Evolutionary conservation across 2,888 invertebrate species (phyloP), one percentile per base, ranked within the genome.

Genomic region (Vanessa cardui): DNA sequence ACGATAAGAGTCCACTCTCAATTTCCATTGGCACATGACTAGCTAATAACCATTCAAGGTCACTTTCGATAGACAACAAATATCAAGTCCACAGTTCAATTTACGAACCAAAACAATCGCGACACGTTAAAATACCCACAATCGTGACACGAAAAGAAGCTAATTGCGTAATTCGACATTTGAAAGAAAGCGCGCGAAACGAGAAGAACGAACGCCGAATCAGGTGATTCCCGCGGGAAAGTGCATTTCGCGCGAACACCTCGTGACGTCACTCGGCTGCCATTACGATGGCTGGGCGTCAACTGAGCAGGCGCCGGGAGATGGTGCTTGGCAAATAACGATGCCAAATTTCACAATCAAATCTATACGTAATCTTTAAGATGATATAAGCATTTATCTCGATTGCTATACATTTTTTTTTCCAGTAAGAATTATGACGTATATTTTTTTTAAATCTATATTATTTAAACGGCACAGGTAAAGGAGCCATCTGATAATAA

Each of bases 291-390:
- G 76, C 79, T 73, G 74, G 75, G 60, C 68, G 70, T 64, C 72
- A 58, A 86, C 87, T 87, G 82, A 70, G 73, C 74, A 74, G 73
- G 75, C 79, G 79, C 76, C 76, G 74, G 74, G 70, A 66, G 66
- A 68, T 70, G 74, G 71, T 74, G 74, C 70, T 74, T 62, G 72
- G 88, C 90, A 88, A 84, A 80, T 77, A 72, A 66, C 76, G 78
- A 75, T 90, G 90, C 90, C 90, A 90, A 90, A 86, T 90, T 89
- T 85, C 89, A 81, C 88, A 89, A 89, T 82, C 81, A 71, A 71
- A 63, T 52, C 49, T 58, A 72, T 71, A 72, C 74, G 75, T 74
- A 75, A 76, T 74, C 73, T 72, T 67, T 62, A 62, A 63, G 64
- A 63, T 46, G 68, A 64, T 72, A 66, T 66, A 68, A 73, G 64